Evolutionary conservation across 2,113 vertebrate genomes (phyloP).

Genomic region (Cettia cetti): DNA sequence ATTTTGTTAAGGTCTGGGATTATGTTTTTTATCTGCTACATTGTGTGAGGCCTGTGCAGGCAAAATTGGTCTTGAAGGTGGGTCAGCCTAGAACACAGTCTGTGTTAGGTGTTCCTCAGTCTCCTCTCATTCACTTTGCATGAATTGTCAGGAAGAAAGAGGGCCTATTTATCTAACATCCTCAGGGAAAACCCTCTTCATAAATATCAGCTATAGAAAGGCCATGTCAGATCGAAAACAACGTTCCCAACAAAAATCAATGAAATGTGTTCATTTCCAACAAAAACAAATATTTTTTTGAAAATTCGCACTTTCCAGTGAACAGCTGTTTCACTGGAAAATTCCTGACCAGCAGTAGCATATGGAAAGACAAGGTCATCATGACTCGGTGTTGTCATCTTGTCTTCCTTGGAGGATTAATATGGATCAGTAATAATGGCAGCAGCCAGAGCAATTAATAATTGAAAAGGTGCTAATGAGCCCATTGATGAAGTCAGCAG

Average conservation of each 20-base stretch:
- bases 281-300: neutral
- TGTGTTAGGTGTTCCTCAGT: neutral
- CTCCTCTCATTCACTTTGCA: neutral
- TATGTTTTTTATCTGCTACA: neutral
- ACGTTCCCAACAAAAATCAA: neutral
- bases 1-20: neutral
- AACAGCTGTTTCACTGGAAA: conserved; percentile 22
- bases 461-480: conserved; percentile 35
- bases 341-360: neutral
- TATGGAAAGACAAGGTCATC: conserved; percentile 2
- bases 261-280: neutral
- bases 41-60: neutral
- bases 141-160: neutral
- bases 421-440: conserved; percentile 33
- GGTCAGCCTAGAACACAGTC: neutral
- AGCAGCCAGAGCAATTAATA: conserved; percentile 44
- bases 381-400: neutral
- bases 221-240: neutral
- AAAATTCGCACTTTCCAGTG: neutral
- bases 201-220: neutral
- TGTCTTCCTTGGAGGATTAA: conserved; percentile 14
- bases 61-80: neutral
- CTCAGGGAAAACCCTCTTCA: neutral
- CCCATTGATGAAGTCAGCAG: neutral
- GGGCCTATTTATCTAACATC: neutral